These are phyloP conservation scores for Anas acuta DNA, from an alignment of 2,797 vertebrate genomes.

Conservation along the genomic window DNA sequence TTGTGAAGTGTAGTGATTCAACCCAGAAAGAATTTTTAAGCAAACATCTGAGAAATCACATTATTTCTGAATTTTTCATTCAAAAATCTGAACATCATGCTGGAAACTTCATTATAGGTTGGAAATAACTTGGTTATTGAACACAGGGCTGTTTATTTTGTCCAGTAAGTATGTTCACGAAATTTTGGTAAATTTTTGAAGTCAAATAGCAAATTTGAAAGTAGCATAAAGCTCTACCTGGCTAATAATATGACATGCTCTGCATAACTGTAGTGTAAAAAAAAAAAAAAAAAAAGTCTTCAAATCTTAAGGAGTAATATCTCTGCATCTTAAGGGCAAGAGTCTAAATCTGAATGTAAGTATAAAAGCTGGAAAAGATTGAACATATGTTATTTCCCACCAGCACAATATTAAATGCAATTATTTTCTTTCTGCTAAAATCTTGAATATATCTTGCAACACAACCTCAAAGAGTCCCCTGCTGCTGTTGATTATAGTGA, in stretches of 20 bases:
- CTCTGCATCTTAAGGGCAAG: slow-evolving; percentile 27
- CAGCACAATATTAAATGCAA: slow-evolving; percentile 68
- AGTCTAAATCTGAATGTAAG: slow-evolving; percentile 43
- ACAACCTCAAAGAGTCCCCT: slow-evolving; percentile 69
- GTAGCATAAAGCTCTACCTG: slow-evolving; percentile 5
- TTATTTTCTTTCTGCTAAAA: slow-evolving; percentile 73
- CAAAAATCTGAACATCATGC: neutral
- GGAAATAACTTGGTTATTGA: slow-evolving; percentile 16
- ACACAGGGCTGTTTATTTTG: slow-evolving; percentile 32
- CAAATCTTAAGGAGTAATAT: slow-evolving; percentile 26
- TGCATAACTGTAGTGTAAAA: neutral
- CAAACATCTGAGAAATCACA: neutral
- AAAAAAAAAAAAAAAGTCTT: neutral
- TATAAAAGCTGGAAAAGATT: slow-evolving; percentile 67
- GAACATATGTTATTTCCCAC: slow-evolving; percentile 56
- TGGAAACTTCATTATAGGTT: slow-evolving; percentile 22
- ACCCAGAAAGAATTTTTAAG: neutral
- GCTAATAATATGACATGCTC: slow-evolving; percentile 19
- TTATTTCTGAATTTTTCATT: slow-evolving; percentile 4
- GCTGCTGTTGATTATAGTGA: slow-evolving; percentile 75
- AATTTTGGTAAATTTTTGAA: slow-evolving; percentile 26
- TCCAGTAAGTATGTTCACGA: slow-evolving; percentile 5
- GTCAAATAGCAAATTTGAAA: slow-evolving; percentile 13
- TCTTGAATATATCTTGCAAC: slow-evolving; percentile 65
- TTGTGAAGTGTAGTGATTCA: neutral